Conservation (phyloP, 37 sponge, comb jelly and placozoan genomes). For the Crambe crambe region DNA sequence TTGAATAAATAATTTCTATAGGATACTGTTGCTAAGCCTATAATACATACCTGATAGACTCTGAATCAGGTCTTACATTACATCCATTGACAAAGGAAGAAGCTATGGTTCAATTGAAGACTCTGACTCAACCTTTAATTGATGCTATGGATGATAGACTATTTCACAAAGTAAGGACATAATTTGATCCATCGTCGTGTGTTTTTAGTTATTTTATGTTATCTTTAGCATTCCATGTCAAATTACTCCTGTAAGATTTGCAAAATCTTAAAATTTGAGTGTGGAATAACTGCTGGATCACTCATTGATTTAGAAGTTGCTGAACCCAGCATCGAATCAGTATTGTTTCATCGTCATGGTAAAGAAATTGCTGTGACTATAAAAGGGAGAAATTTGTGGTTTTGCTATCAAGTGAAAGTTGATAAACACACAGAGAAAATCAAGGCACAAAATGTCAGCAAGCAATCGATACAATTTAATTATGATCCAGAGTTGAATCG, state of each 20-base stretch:
- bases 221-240: background rate
- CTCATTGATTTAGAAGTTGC: background rate
- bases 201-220: too few species aligned
- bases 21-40: too few species aligned
- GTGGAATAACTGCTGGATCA: background rate
- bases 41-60: background rate
- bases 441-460: conserved; percentile 15
- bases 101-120: background rate
- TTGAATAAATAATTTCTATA: too few species aligned
- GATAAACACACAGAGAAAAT: background rate
- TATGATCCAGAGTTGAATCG: background rate
- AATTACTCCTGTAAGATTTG: background rate
- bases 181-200: too few species aligned
- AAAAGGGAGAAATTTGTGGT: conserved; percentile 38
- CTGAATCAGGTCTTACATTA: background rate
- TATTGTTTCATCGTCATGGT: conserved; percentile 43
- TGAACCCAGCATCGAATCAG: conserved; percentile 13
- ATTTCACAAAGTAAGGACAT: background rate
- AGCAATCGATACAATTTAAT: conserved; percentile 39
- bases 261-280: background rate
- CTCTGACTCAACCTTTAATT: background rate
- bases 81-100: background rate
- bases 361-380: conserved; percentile 37
- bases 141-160: background rate
- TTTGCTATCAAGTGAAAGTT: conserved; percentile 30